Base-by-base conservation (phyloP, 30 jellyfish, hydroid and myxozoan genomes). In the Turritopsis rubra region DNA sequence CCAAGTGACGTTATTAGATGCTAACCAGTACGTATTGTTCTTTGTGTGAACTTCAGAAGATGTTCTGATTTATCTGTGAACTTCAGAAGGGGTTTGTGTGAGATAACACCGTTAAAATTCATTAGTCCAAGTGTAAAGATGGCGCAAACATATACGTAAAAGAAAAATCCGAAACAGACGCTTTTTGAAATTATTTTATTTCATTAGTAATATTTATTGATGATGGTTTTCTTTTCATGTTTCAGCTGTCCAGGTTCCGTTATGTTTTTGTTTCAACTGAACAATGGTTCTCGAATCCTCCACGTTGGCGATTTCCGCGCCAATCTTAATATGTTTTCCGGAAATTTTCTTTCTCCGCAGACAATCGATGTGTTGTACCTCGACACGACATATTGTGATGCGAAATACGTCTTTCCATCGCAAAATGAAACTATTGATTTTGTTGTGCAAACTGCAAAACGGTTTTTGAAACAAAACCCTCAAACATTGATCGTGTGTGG, bases 191-290 rank as follows among this genome's bases (percentile, higher is more conserved):
- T n/a, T n/a, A n/a, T n/a, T n/a, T n/a, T n/a, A n/a, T n/a, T n/a
- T n/a, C n/a, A n/a, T n/a, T n/a, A n/a, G n/a, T n/a, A n/a, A n/a
- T n/a, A n/a, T n/a, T n/a, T n/a, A n/a, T 79, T 29, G 8, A 22
- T 54, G 79, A 75, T 27, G 25, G 66, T 21, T 83, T 77, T 26
- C 7, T 26, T 71, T 79, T 21, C 65, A n/a, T n/a, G n/a, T 87
- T 83, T 53, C 80, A 92, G 98, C 75, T 92, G 98, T 79, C 98
- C 98, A 31, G 98, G 98, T 1, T 88, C 98, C 21, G 98, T 92
- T 26, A 84, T 92, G 96, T 88, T 92, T 54, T 90, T 92, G 7
- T 88, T 92, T 41, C 89, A 85, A 22, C 84, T 92, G 28, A 26
- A 54, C 24, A 66, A 80, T 83, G 94, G 94, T 13, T 30, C 65